Evolutionary conservation across 2,113 vertebrate genomes (phyloP).

Genomic region (Orcinus orca): DNA sequence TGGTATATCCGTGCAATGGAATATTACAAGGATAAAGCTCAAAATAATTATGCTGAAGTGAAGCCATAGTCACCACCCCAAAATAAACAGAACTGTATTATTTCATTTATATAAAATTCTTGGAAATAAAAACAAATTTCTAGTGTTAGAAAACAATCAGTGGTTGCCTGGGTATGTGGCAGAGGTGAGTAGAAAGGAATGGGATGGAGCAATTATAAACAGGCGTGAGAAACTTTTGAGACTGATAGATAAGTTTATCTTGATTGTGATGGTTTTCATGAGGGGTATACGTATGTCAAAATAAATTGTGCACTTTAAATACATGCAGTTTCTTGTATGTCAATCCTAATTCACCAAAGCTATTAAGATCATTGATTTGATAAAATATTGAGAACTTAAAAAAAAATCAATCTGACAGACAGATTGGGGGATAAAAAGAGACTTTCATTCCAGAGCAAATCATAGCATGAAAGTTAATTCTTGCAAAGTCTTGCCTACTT

Average conservation of each 20-base stretch:
- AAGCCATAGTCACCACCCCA: neutral
- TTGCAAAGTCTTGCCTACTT: neutral
- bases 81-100: neutral
- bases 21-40: neutral
- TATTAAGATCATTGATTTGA: neutral
- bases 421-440: neutral
- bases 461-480: neutral
- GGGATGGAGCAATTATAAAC: neutral
- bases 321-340: neutral
- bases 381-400: neutral
- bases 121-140: neutral
- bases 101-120: neutral
- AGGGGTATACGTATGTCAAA: neutral
- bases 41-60: neutral
- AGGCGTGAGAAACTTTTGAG: neutral
- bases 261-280: neutral
- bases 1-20: neutral
- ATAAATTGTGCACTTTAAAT: neutral
- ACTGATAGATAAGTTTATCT: neutral
- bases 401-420: neutral
- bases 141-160: neutral
- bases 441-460: neutral
- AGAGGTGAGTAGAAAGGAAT: neutral
- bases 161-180: neutral
- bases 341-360: neutral